These are phyloP conservation scores for Microcebus griseorufus DNA, from an alignment of 2,113 vertebrate species.

Conservation along the genomic window DNA sequence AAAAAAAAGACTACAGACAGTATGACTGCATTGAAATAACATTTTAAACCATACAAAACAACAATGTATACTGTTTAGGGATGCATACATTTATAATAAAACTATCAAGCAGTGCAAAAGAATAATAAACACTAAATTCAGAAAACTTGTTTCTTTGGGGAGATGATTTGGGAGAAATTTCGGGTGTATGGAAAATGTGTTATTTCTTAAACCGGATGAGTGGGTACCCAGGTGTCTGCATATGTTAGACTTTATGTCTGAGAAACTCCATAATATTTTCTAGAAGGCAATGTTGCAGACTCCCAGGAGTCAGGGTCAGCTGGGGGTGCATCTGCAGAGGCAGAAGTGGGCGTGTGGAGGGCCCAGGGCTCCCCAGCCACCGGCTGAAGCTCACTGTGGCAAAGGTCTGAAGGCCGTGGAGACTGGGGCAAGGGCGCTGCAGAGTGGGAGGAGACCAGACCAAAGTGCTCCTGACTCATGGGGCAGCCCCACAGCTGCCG, in stretches of 20 bases:
- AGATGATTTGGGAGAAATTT: not conserved
- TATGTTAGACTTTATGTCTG: not conserved
- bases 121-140: not conserved
- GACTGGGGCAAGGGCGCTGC: not conserved
- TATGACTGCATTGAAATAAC: not conserved
- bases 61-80: not conserved
- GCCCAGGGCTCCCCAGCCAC: not conserved
- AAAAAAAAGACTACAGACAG: not conserved
- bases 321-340: not conserved
- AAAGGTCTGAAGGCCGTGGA: not conserved
- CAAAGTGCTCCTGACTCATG: slow-evolving; percentile 27
- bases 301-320: not conserved
- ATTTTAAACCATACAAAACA: not conserved
- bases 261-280: not conserved
- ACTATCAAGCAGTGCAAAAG: not conserved
- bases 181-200: not conserved
- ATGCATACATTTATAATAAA: not conserved
- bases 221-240: not conserved
- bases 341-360: not conserved
- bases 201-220: not conserved
- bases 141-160: not conserved
- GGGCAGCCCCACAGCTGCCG: not conserved
- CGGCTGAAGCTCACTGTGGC: not conserved
- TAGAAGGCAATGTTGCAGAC: not conserved
- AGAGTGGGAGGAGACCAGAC: not conserved